Evolutionary conservation across 2,113 vertebrate species (phyloP).

Genomic region (Calypte anna): DNA sequence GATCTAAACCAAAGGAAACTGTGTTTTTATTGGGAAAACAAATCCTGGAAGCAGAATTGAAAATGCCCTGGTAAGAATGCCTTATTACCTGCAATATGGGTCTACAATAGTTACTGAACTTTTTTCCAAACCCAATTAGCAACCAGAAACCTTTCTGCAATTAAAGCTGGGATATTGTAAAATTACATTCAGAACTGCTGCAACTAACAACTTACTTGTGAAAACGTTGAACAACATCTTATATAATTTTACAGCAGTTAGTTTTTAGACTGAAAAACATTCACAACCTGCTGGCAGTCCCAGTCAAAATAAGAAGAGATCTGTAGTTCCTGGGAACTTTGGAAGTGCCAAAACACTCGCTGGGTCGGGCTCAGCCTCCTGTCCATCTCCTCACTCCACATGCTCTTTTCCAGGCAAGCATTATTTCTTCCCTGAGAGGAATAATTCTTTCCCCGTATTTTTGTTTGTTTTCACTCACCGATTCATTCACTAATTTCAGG

Average conservation of each 20-base stretch:
- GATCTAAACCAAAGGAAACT: not conserved
- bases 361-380: accelerated
- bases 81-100: not conserved
- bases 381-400: accelerated
- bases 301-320: not conserved
- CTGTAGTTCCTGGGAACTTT: not conserved
- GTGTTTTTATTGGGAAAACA: not conserved
- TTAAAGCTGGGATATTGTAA: not conserved
- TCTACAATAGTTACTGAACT: not conserved
- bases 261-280: not conserved
- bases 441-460: not conserved
- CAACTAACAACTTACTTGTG: not conserved
- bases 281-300: not conserved
- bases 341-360: accelerated
- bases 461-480: too few relatives aligned
- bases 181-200: not conserved
- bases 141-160: not conserved
- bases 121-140: not conserved
- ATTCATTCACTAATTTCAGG: not conserved
- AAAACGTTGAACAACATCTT: not conserved
- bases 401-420: not conserved
- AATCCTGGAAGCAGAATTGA: not conserved
- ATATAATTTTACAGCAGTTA: not conserved
- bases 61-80: accelerated
- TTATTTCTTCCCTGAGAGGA: not conserved